Conservation (phyloP, 2,797 vertebrate genomes). For the Sebastes cheni region DNA sequence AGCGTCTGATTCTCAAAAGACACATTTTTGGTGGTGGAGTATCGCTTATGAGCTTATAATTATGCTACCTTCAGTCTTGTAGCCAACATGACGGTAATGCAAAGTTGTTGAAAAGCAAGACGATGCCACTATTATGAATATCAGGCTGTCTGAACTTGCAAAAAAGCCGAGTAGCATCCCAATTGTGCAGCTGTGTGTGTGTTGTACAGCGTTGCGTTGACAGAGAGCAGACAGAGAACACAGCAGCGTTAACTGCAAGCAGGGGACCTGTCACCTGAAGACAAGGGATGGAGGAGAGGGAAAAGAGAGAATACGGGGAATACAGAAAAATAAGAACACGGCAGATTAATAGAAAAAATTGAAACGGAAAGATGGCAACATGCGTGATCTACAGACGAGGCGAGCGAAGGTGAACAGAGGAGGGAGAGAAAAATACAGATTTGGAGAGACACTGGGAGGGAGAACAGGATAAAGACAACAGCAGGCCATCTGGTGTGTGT, state of each 20-base stretch:
- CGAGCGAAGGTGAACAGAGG: background rate
- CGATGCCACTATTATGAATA: conserved; percentile 9
- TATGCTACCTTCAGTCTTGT: background rate
- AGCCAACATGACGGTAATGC: background rate
- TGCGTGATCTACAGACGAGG: background rate
- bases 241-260: conserved; percentile 45
- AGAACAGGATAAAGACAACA: conserved; percentile 29
- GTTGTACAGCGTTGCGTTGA: conserved; percentile 16
- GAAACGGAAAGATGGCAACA: background rate
- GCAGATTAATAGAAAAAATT: conserved; percentile 1
- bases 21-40: background rate
- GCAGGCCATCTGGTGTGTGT: conserved; percentile 66
- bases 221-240: conserved; percentile 62
- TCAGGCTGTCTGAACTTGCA: conserved; percentile 17
- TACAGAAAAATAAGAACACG: background rate
- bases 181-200: background rate
- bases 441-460: conserved; percentile 13
- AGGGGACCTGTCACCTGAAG: conserved; percentile 56
- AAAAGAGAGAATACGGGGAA: background rate
- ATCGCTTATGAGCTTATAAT: background rate
- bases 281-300: conserved; percentile 35
- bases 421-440: conserved; percentile 17
- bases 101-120: conserved; percentile 7
- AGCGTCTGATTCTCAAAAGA: background rate
- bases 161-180: conserved; percentile 11